Base-by-base conservation (phyloP, 2,113 vertebrate species). In the Aegypius monachus region DNA sequence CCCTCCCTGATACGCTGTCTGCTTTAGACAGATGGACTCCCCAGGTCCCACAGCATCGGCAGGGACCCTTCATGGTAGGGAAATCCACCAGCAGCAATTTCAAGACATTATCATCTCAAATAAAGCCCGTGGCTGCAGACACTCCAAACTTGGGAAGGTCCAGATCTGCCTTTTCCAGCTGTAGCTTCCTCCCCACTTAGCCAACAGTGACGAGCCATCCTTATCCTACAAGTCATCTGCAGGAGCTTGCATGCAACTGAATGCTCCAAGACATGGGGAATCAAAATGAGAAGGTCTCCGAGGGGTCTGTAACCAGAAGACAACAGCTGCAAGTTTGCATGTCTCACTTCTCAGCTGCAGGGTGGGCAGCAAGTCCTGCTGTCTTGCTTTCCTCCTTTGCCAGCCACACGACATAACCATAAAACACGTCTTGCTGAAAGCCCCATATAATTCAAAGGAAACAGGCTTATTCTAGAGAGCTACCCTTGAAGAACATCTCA, bases 381-480 rank as follows among this genome's bases (percentile, higher is more conserved):
- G 14, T 7, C 63, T 78, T 53, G 10, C 17, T 48, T 75, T 58
- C 17, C 22, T 82, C 47, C 65, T 61, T 61, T 74, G 43, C 55
- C 86, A 84, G n/a, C 2, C 17, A 21, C 19, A 23, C 0, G 0
- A 16, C 2, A 5, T 6, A 65, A 40, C 17, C 21, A 31, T 59
- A 43, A 71, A 59, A 14, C 3, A 38, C 13, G 25, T 32, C 32
- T 38, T 21, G 13, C 19, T 67, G 29, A 45, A 93, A 93, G 20
- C 10, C 21, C 20, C 20, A 7, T 4, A 4, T 9, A 83, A 70
- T 34, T 84, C 4, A 66, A 13, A 11, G 45, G 38, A 31, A 71
- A 81, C 3, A 11, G 12, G 11, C 8, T 53, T 58, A n/a, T 32
- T 52, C 63, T 38, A 43, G 36, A 53, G 45, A 27, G 8, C 7